Conservation (phyloP, 2,797 vertebrate genomes). For the Gymnothorax reevesii region DNA sequence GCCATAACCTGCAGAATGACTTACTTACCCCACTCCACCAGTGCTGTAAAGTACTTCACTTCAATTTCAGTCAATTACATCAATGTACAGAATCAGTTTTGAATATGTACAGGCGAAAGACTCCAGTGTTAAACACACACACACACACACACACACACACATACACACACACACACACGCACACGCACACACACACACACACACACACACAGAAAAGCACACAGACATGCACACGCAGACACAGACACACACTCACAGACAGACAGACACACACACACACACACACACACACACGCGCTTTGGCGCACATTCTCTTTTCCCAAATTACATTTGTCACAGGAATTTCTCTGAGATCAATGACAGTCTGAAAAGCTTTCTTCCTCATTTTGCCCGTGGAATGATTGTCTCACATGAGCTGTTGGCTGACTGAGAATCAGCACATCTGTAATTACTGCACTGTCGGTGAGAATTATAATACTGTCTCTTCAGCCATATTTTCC, state of each 20-base stretch:
- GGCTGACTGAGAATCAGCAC: slow-evolving; percentile 84
- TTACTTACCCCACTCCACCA: neutral
- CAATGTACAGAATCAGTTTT: neutral
- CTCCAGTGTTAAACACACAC: neutral
- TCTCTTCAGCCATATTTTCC: slow-evolving; percentile 54
- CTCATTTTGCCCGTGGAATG: slow-evolving; percentile 66
- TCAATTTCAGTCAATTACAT: neutral
- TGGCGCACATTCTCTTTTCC: slow-evolving; percentile 66
- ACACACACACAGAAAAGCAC: neutral
- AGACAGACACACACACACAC: neutral
- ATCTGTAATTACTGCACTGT: slow-evolving; percentile 89
- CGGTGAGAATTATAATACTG: slow-evolving; percentile 71
- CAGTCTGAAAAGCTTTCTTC: slow-evolving; percentile 37
- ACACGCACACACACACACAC: neutral
- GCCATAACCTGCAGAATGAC: neutral
- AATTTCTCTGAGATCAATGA: slow-evolving; percentile 49
- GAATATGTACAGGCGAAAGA: neutral
- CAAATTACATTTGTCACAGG: slow-evolving; percentile 85
- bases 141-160: neutral
- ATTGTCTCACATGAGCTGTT: slow-evolving; percentile 80
- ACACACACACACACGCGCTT: neutral
- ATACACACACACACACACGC: neutral
- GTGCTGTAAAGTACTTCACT: neutral
- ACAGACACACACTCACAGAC: neutral
- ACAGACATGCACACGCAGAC: neutral